Evolutionary conservation across 2,888 invertebrate genomes (phyloP), one percentile per base, ranked within the genome.

Genomic region (Elegia similella): DNA sequence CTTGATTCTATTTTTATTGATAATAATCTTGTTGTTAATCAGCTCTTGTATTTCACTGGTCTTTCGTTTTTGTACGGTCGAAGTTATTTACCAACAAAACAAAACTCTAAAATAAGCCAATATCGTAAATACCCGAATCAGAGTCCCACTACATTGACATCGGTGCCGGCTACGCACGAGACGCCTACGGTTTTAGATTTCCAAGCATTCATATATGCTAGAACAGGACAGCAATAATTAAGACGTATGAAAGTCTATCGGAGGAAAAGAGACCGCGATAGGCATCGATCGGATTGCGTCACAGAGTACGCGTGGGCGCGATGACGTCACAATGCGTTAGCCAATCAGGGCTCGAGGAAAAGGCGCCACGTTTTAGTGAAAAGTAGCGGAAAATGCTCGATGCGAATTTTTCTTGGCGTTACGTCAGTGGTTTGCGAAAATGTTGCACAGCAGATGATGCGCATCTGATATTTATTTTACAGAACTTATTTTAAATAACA

Each of bases 251-350:
- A 23, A 50, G 5, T 6, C 15, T 7, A 12, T 55, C 42, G 15
- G 80, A 32, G 63, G 38, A 75, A 85, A 54, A 53, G 76, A 67
- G 84, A 85, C 29, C 59, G 69, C 59, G 61, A 61, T 69, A 75
- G 54, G 55, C 79, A 90, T 90, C 87, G 91, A 91, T 89, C 82
- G 80, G 80, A 80, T 86, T 91, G 90, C 92, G 92, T 92, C 91
- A 90, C 84, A 76, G 69, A 69, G 69, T 59, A 77, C 81, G 89
- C 88, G 89, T 92, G 88, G 89, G 90, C 76, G 92, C 84, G 83
- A 85, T 88, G 91, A 90, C 89, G 91, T 90, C 90, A 90, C 81
- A 69, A 66, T 67, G 66, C 68, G 62, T 69, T 75, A 70, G 73
- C 90, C 90, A 90, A 90, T 89, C 72, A 70, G 55, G 57, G 62